Evolutionary conservation across 2,888 invertebrate genomes (phyloP), one percentile per base, ranked within the genome.

Genomic region (Pyrrhia umbra): DNA sequence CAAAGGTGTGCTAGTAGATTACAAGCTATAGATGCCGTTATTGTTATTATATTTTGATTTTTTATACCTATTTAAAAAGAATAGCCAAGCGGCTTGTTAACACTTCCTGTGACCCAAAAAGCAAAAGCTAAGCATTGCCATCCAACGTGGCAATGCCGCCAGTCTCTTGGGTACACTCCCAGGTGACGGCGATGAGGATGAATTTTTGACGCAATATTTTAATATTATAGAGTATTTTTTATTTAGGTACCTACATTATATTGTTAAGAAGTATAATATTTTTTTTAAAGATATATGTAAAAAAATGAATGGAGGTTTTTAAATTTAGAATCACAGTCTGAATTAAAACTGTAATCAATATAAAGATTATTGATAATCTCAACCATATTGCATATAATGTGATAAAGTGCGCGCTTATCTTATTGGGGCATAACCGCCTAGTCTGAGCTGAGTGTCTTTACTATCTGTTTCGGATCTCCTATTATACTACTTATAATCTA

Each of bases 1-100:
- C 63, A 77, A 79, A 68, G 65, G 52, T 47, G 52, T 50, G 13
- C 27, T 2, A 63, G 42, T 23, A 34, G 34, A 34, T 34, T 34
- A n/a, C n/a, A n/a, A n/a, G n/a, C 0, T 34, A 10, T 13, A 10
- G 2, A 30, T n/a, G n/a, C n/a, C 23, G 30, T 34, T 18, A 15
- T 15, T 10, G 10, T 58, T 21, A 42, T n/a, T 15, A n/a, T 30
- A 30, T 30, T n/a, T 16, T 25, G 1, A 13, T 2, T 27, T 25
- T 37, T 8, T 3, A 57, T 27, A 25, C n/a, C 20, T 6, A 9
- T 50, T 8, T 20, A 5, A 10, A 25, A 20, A 8, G 3, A 13
- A 20, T 20, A 1, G n/a, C n/a, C n/a, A n/a, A n/a, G n/a, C n/a
- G n/a, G n/a, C n/a, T n/a, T n/a, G n/a, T n/a, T n/a, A n/a, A n/a